phyloP scores from a whole-genome alignment of 2,888 invertebrate genomes.

The Clistopyga incitator region DNA sequence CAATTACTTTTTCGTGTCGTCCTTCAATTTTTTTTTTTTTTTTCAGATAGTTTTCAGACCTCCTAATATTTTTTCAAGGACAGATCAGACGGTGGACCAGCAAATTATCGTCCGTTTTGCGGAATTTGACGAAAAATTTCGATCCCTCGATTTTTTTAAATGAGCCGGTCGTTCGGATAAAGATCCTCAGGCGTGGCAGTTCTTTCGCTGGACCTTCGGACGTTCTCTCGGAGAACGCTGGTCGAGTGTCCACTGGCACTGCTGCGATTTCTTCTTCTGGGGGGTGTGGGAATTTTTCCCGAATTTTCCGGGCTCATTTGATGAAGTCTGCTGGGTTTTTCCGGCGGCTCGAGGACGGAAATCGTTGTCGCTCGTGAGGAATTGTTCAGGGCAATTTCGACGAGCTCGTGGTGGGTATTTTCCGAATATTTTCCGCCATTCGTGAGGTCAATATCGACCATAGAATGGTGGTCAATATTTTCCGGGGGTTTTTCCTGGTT shows the following conservation, averaged over 20 bases:
- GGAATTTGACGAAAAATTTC: not conserved
- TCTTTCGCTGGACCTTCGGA: slow-evolving; percentile 43
- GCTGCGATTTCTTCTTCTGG: slow-evolving; percentile 73
- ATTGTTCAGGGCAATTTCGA: not conserved
- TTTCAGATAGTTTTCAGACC: too few relatives aligned
- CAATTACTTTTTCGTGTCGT: too few relatives aligned
- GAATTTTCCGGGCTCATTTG: slow-evolving; percentile 66
- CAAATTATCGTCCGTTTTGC: not conserved
- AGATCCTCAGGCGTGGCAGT: slow-evolving; percentile 55
- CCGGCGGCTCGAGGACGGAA: slow-evolving; percentile 72
- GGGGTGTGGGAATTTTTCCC: slow-evolving; percentile 78
- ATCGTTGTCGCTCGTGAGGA: not conserved
- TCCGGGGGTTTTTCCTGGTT: not conserved
- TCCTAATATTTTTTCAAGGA: too few relatives aligned
- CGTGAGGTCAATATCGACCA: slow-evolving; percentile 65
- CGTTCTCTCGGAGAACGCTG: slow-evolving; percentile 55
- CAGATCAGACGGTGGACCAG: not conserved
- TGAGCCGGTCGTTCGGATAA: slow-evolving; percentile 76
- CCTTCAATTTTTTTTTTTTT: too few relatives aligned
- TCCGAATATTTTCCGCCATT: slow-evolving; percentile 50
- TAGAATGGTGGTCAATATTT: slow-evolving; percentile 59
- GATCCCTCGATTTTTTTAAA: slow-evolving; percentile 68
- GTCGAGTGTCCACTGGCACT: slow-evolving; percentile 70
- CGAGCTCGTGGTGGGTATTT: slow-evolving; percentile 38
- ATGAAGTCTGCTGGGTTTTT: slow-evolving; percentile 78